These are phyloP conservation scores for Lasioglossum leucozonium DNA, from an alignment of 2,888 invertebrate species.

Conservation along the genomic window DNA sequence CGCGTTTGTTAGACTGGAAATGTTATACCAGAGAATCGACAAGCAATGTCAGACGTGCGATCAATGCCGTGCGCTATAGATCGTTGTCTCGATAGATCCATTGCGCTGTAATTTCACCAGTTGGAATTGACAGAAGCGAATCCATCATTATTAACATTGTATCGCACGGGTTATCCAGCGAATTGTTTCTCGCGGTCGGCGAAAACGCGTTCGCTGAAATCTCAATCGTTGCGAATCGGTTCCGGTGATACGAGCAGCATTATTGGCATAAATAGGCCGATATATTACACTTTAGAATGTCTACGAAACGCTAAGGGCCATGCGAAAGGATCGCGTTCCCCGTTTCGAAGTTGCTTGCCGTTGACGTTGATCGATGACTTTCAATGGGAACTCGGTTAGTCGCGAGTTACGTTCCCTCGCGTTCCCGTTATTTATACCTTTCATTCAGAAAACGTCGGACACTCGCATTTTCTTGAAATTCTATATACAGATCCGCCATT, in stretches of 20 bases:
- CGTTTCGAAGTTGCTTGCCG: constrained; percentile 87
- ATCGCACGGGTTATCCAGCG: background rate
- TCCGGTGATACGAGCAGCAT: constrained; percentile 85
- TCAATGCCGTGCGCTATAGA: background rate
- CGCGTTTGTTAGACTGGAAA: background rate
- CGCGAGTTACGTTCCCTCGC: constrained; percentile 85
- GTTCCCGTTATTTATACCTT: constrained; percentile 13
- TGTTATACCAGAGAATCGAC: too few species aligned
- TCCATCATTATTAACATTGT: background rate
- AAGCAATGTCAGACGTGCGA: background rate
- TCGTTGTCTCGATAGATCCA: background rate
- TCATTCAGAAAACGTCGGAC: constrained; percentile 27
- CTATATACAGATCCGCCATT: background rate
- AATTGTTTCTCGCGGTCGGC: background rate
- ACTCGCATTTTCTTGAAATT: constrained; percentile 23
- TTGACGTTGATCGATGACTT: constrained; percentile 94
- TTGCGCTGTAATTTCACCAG: background rate
- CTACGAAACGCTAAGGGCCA: constrained; percentile 67
- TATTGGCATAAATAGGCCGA: constrained; percentile 85
- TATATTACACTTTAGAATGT: constrained; percentile 78
- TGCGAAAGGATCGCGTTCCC: constrained; percentile 68
- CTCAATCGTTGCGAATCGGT: constrained; percentile 87
- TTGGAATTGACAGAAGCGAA: background rate
- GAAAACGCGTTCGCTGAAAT: constrained; percentile 86
- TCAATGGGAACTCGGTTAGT: constrained; percentile 90